These are phyloP conservation scores for Apantesis nais DNA, from an alignment of 2,888 invertebrate species.

Conservation along the genomic window DNA sequence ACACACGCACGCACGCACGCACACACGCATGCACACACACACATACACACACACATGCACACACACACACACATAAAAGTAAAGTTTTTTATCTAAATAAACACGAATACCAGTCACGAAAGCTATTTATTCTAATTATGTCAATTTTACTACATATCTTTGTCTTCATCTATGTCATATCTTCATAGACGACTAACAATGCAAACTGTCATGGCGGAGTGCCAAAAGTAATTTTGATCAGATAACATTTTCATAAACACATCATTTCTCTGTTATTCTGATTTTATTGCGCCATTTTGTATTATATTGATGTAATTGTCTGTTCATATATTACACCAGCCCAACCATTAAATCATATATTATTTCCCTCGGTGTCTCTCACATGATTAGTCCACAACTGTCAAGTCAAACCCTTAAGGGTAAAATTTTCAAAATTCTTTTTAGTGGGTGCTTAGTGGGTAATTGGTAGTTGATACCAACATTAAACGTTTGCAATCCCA, in stretches of 20 bases:
- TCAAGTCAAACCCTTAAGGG: too few relatives aligned
- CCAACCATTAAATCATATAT: too few relatives aligned
- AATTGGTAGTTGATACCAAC: too few relatives aligned
- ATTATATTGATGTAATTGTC: constrained; percentile 14
- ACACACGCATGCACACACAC: too few relatives aligned
- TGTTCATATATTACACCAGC: neutral
- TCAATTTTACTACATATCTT: neutral
- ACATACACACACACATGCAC: too few relatives aligned
- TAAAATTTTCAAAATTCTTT: too few relatives aligned
- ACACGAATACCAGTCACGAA: neutral
- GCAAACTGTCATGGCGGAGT: constrained; percentile 23
- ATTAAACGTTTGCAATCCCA: too few relatives aligned
- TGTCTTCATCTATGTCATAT: neutral
- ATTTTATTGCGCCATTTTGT: constrained; percentile 11
- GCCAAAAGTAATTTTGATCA: constrained; percentile 27
- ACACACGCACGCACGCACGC: too few relatives aligned
- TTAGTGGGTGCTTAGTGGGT: too few relatives aligned
- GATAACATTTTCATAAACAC: constrained; percentile 35
- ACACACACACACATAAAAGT: too few relatives aligned
- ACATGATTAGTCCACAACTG: too few relatives aligned
- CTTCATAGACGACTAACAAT: constrained; percentile 16
- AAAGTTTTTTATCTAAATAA: neutral
- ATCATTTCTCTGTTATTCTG: constrained; percentile 13
- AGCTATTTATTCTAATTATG: neutral
- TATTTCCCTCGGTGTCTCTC: too few relatives aligned